These are phyloP conservation scores for Cephus rjabovi DNA, from an alignment of 2,888 invertebrate genomes.

Conservation along the genomic window DNA sequence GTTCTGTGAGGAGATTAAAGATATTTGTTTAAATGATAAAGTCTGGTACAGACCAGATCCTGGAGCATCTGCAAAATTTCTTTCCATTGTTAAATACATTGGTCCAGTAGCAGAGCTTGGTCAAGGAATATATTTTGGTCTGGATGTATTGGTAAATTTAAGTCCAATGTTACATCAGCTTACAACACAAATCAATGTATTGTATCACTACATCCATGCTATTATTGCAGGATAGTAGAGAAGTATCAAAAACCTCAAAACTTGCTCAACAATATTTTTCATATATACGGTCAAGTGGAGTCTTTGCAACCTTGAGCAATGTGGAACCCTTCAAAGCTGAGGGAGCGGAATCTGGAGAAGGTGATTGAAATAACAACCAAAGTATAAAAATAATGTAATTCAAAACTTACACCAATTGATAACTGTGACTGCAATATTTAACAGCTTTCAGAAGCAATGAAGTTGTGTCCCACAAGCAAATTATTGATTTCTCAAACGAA, in stretches of 20 bases:
- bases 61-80: constrained; percentile 23
- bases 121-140: constrained; percentile 70
- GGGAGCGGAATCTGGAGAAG: constrained; percentile 15
- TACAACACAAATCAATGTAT: not conserved
- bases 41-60: constrained; percentile 45
- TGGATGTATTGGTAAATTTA: constrained; percentile 70
- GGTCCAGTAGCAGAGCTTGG: constrained; percentile 70
- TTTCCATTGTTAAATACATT: constrained; percentile 69
- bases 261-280: constrained; percentile 41
- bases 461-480: constrained; percentile 22
- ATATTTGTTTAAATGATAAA: constrained; percentile 41
- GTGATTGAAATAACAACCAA: constrained; percentile 28
- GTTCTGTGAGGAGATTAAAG: constrained; percentile 65
- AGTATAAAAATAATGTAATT: constrained; percentile 31
- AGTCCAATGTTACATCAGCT: not conserved
- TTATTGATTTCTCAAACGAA: constrained; percentile 25
- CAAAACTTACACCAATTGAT: not conserved
- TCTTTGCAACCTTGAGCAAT: constrained; percentile 45
- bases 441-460: constrained; percentile 24
- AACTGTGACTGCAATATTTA: not conserved
- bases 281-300: constrained; percentile 36
- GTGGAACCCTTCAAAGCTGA: constrained; percentile 45
- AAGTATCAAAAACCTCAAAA: constrained; percentile 32
- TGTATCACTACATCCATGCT: not conserved
- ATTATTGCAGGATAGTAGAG: constrained; percentile 38